Evolutionary conservation across 1,140 invertebrate species (phyloP), one percentile per base, ranked within the genome.

Genomic region (Temnothorax curvispinosus): DNA sequence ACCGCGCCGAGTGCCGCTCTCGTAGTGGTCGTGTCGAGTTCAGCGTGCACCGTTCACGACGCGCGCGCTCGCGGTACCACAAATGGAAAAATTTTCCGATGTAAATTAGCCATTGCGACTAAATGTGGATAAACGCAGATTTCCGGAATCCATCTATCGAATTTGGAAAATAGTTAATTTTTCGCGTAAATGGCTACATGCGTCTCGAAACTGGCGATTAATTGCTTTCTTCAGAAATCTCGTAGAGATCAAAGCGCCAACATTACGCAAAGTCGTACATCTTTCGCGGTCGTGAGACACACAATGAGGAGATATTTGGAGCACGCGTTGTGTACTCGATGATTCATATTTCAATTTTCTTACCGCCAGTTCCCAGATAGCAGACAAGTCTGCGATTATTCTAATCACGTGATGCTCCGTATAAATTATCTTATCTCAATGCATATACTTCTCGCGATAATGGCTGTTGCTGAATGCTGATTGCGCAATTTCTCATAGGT

Each of bases 281-380:
- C n/a, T 27, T 27, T 27, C 27, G n/a, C 27, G 27, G 4, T 47
- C 47, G 56, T 60, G 56, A 87, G 64, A 87, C n/a, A 38, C 27
- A 27, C 27, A 27, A 38, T 58, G 27, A 62, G 9, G 35, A 56
- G 81, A 44, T 90, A 89, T 90, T 90, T 78, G 67, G 72, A 82
- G 27, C 27, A 47, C 75, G 50, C 77, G 11, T 74, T 89, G 76
- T 90, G 58, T 78, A 80, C 72, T 6, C 38, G 77, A 86, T 90
- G 90, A 91, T 85, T 91, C 90, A 91, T 85, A 90, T 90, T 88
- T 88, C 60, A 84, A 87, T 88, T 87, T 88, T 90, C 89, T 91
- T 65, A 56, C 58, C 60, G 74, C 54, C 58, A 75, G 67, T 78
- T 71, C 18, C 87, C 87, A 80, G 81, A 90, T 90, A 54, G 71